phyloP scores from a whole-genome alignment of 2,888 invertebrate species.

The Cerceris ruficornis region DNA sequence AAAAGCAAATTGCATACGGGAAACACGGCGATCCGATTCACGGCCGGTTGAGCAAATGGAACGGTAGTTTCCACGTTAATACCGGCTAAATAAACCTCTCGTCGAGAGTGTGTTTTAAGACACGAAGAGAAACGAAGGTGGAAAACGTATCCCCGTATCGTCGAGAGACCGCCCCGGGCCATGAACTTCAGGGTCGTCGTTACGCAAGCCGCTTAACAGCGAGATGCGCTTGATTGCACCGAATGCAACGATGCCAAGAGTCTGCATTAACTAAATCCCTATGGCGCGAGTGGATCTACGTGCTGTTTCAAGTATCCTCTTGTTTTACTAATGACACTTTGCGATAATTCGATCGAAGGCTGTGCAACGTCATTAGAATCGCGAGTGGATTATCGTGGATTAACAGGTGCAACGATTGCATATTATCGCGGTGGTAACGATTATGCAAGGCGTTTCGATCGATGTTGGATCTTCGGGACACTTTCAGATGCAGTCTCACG shows the following conservation, averaged over 20 bases:
- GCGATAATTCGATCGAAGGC: not conserved
- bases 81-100: constrained; percentile 32
- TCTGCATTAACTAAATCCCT: not conserved
- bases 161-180: constrained; percentile 5
- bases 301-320: not conserved
- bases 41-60: constrained; percentile 33
- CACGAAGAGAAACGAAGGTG: constrained; percentile 10
- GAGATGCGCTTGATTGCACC: not conserved
- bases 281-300: constrained; percentile 3
- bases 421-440: too few species aligned
- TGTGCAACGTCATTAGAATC: constrained; percentile 4
- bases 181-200: constrained; percentile 47
- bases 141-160: constrained; percentile 20
- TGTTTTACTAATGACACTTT: not conserved
- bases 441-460: too few species aligned
- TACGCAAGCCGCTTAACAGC: constrained; percentile 6
- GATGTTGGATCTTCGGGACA: too few species aligned
- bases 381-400: not conserved
- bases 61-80: constrained; percentile 25
- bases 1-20: not conserved
- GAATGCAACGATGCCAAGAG: constrained; percentile 14
- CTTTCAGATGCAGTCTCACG: too few species aligned
- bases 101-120: constrained; percentile 28
- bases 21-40: constrained; percentile 18
- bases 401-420: too few species aligned